phyloP scores from a whole-genome alignment of 1,140 invertebrate genomes.

The Lutraria rhynchaena region DNA sequence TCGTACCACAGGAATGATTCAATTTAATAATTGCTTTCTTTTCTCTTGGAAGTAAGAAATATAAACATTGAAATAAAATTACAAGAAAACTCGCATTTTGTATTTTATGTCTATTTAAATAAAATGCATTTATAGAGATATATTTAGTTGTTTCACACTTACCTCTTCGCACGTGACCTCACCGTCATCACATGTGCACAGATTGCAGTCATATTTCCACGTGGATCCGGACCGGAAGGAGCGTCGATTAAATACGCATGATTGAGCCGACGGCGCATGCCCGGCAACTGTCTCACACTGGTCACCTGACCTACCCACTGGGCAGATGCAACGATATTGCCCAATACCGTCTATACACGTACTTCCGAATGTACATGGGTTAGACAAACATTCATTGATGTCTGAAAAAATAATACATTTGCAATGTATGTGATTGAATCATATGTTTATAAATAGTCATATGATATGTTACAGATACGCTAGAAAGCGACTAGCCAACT shows the following conservation, averaged over 20 bases:
- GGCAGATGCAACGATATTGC: constrained; percentile 80
- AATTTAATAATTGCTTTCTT: no score
- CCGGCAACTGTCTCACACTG: constrained; percentile 85
- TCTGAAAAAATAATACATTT: constrained; percentile 65
- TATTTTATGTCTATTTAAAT: no score
- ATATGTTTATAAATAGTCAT: no score
- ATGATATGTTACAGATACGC: no score
- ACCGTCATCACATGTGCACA: constrained; percentile 89
- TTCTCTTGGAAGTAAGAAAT: no score
- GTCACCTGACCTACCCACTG: constrained; percentile 87
- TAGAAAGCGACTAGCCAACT: no score
- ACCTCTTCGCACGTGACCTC: constrained; percentile 91
- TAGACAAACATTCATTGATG: constrained; percentile 79
- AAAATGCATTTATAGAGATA: no score
- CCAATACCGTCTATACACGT: constrained; percentile 80
- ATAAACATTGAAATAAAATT: no score
- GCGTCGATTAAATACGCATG: constrained; percentile 85
- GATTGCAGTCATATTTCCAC: constrained; percentile 90
- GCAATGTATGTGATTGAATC: no score
- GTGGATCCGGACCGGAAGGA: constrained; percentile 85
- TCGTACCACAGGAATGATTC: no score
- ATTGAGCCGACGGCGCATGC: constrained; percentile 69
- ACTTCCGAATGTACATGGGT: constrained; percentile 78
- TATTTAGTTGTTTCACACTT: constrained; percentile 36
- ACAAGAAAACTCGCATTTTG: no score